phyloP scores from a whole-genome alignment of 2,113 vertebrate genomes.

The Pachyramphus minor region DNA sequence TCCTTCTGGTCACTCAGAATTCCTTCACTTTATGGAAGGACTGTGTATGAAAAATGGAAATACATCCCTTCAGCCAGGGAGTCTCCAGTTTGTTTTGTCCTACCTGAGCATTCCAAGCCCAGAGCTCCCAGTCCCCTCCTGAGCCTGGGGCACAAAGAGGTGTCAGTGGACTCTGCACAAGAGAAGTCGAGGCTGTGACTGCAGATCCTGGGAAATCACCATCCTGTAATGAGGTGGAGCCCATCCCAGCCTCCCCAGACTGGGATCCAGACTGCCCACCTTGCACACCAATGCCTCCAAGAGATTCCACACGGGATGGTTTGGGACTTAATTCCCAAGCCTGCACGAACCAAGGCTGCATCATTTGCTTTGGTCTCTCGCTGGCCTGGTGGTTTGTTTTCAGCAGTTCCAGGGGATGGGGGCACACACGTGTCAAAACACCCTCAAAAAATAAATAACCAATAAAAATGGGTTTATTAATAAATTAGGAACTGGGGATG shows the following conservation, averaged over 20 bases:
- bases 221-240: neutral
- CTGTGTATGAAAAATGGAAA: neutral
- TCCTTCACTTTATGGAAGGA: neutral
- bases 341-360: neutral
- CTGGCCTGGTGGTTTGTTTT: rapidly evolving
- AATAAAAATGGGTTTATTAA: neutral
- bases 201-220: neutral
- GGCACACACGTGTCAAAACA: rapidly evolving
- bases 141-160: neutral
- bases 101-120: neutral
- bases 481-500: neutral
- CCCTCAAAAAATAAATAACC: neutral
- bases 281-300: neutral
- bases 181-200: neutral
- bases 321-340: neutral
- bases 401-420: neutral
- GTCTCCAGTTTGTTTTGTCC: neutral
- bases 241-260: neutral
- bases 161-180: rapidly evolving
- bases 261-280: neutral
- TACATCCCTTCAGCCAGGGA: neutral
- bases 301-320: rapidly evolving
- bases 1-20: neutral
- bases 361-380: rapidly evolving
- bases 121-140: neutral